A percentile compares a stretch with the other conserved stretches of the same genome.
These are phyloP conservation scores for Resseliella maxima DNA, from an alignment of 2,888 invertebrate species.

Conservation along the genomic window DNA sequence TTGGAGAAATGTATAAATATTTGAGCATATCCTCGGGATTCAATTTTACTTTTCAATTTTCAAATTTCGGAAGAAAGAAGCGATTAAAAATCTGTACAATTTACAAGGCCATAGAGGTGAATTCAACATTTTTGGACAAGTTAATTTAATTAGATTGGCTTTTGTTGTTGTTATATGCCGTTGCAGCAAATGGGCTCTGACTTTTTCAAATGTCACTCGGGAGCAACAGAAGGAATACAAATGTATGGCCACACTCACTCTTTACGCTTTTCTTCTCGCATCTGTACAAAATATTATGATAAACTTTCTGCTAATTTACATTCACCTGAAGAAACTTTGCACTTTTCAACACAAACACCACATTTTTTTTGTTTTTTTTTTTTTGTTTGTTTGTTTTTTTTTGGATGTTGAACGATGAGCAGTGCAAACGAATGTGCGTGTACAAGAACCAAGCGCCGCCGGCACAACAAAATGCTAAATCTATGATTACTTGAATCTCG, in stretches of 20 bases:
- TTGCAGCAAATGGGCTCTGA: not conserved
- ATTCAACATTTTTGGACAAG: not conserved
- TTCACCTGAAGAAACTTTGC: constrained; percentile 46
- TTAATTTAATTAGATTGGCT: constrained; percentile 27
- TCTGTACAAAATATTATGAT: constrained; percentile 30
- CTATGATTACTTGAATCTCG: not conserved
- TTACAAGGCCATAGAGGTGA: not conserved
- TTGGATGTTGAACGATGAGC: constrained; percentile 8
- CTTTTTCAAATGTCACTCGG: not conserved
- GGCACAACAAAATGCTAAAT: not conserved
- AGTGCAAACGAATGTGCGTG: not conserved
- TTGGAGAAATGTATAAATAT: not conserved
- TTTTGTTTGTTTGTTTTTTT: constrained; percentile 6
- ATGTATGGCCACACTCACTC: not conserved
- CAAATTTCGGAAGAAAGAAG: not conserved
- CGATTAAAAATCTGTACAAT: constrained; percentile 18
- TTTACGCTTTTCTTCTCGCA: not conserved
- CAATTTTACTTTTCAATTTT: constrained; percentile 47
- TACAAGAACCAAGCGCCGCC: not conserved
- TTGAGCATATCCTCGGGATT: constrained; percentile 41
- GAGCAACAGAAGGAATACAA: not conserved
- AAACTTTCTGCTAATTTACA: constrained; percentile 48
- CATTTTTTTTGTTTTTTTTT: too few species aligned
- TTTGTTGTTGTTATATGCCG: not conserved
- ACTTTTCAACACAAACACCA: constrained; percentile 50